Conservation (phyloP, 1,140 invertebrate species). For the Agrilus planipennis region DNA sequence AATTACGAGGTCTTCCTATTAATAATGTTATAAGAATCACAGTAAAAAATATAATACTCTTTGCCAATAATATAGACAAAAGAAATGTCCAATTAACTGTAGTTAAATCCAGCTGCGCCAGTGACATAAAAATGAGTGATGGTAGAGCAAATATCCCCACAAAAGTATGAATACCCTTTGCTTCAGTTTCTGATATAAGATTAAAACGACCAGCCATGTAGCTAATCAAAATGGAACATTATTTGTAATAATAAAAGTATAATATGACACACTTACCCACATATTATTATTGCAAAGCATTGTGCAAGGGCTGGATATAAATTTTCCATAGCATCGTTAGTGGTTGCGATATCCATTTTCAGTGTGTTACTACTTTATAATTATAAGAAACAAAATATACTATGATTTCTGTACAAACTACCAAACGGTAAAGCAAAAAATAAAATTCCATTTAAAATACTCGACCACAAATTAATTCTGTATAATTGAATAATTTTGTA, state of each 20-base stretch:
- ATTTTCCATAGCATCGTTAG: conserved; percentile 51
- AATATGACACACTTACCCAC: conserved; percentile 50
- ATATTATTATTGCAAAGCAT: conserved; percentile 84
- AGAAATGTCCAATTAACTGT: conserved; percentile 85
- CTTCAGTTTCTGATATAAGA: conserved; percentile 71
- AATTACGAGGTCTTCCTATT: conserved; percentile 64
- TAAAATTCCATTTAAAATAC: too few species aligned
- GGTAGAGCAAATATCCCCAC: conserved; percentile 89
- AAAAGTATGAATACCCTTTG: conserved; percentile 86
- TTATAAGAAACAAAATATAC: too few species aligned
- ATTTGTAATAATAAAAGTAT: neutral
- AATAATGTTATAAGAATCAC: conserved; percentile 71
- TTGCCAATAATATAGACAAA: conserved; percentile 72
- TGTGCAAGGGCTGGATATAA: conserved; percentile 81
- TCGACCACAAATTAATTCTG: too few species aligned
- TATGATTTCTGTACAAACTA: too few species aligned
- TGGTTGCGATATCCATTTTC: too few species aligned
- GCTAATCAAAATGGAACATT: conserved; percentile 39
- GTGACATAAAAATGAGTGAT: conserved; percentile 79
- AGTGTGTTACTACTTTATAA: too few species aligned
- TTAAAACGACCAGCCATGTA: conserved; percentile 81
- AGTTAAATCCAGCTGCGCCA: conserved; percentile 74
- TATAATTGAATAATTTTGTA: too few species aligned
- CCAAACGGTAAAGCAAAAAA: too few species aligned
- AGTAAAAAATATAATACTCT: conserved; percentile 71